Evolutionary conservation across 1,140 invertebrate genomes (phyloP), one percentile per base, ranked within the genome.

Genomic region (Bombus fervidus): DNA sequence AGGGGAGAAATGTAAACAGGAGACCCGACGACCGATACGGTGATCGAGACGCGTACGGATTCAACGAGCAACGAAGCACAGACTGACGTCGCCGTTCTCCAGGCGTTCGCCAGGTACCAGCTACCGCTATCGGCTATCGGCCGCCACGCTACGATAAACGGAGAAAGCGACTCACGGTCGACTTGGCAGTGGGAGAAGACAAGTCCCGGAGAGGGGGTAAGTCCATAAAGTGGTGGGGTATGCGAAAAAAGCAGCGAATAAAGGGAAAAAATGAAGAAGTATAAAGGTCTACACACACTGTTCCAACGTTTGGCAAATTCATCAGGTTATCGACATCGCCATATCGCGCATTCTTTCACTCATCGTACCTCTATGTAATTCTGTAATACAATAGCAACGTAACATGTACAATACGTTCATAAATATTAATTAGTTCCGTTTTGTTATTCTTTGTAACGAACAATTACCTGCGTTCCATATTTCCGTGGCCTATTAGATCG

Each of bases 21-120:
- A 71, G 15, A 80, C 22, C 5, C 43, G 72, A 75, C 57, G 62
- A 59, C 82, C 34, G 43, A 75, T 79, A 62, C 47, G 81, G 31
- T 73, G 69, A 62, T 77, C 18, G 72, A 59, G 57, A 86, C 62
- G 62, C 77, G 59, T 76, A 88, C 83, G 41, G 74, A 72, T 66
- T 69, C 43, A 72, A 28, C 57, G 77, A 84, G 62, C 68, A 85
- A 88, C 89, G 79, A 64, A 86, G 66, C 78, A 64, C 81, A 81
- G 85, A 90, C 89, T 91, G 89, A 89, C 89, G 77, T 81, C 34
- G 68, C 66, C 75, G 89, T 91, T 91, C 89, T 89, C 89, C 90
- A 88, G 72, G 59, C 78, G 87, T 90, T 91, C 90, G 89, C 84
- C 90, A 91, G 90, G 90, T 90, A 91, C 90, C 89, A 91, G 81